Percentiles rank a stretch among this genome's conserved stretches.
phyloP scores from a whole-genome alignment of 92 coral and sea anemone species.

The Phenganax stokvisi region DNA sequence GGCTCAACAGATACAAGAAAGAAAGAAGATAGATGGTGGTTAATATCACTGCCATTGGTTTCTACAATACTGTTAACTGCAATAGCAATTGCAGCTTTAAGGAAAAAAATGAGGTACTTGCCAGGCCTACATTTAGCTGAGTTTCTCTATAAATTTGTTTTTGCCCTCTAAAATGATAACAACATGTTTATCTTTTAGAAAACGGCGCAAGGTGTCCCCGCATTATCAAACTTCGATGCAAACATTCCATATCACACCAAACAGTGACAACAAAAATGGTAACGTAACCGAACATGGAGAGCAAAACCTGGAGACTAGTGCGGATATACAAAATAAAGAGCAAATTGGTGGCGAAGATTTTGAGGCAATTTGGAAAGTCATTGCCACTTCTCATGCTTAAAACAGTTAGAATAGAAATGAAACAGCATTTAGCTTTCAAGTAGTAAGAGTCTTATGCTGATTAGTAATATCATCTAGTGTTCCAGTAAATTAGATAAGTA shows the following conservation, averaged over 20 bases:
- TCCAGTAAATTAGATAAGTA: too few species aligned
- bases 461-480: too few species aligned
- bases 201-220: not conserved
- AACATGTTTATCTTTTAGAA: not conserved
- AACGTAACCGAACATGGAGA: not conserved
- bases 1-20: slow-evolving; percentile 16
- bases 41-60: slow-evolving; percentile 2
- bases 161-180: too few species aligned
- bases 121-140: not conserved
- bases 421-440: not conserved
- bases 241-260: not conserved
- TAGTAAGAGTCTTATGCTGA: not conserved
- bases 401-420: not conserved
- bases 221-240: slow-evolving; percentile 9
- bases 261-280: not conserved
- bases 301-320: not conserved
- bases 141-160: not conserved
- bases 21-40: slow-evolving; percentile 13
- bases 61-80: not conserved
- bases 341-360: not conserved
- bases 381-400: not conserved
- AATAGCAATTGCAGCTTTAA: not conserved
- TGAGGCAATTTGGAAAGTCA: slow-evolving; percentile 15
- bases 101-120: slow-evolving; percentile 19
- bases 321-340: not conserved